Percentiles rank a stretch among this genome's conserved stretches.
Conservation (phyloP, 1,140 invertebrate genomes). For the Potamilus streckersoni region DNA sequence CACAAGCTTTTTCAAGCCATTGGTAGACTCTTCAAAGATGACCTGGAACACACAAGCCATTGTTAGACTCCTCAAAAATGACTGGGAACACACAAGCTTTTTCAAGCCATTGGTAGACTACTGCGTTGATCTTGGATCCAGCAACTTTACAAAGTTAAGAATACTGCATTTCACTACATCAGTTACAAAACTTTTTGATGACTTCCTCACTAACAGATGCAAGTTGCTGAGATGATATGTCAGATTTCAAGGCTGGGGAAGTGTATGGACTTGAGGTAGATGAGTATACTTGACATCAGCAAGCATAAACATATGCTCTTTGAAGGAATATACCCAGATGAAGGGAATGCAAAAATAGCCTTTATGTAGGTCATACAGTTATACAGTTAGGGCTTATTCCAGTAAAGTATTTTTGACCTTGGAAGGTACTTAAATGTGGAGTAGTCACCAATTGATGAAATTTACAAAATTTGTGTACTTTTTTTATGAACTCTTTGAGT, state of each 20-base stretch:
- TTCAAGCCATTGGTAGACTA: conserved; percentile 4
- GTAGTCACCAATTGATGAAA: too few relatives aligned
- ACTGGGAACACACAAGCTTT: conserved; percentile 5
- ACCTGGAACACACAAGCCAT: too few relatives aligned
- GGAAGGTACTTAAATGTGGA: too few relatives aligned
- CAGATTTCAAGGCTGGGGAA: neutral
- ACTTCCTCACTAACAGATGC: conserved; percentile 1
- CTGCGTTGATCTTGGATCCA: too few relatives aligned
- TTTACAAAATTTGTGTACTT: too few relatives aligned
- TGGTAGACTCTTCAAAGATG: too few relatives aligned
- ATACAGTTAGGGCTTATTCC: too few relatives aligned
- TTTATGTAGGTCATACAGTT: conserved; percentile 16
- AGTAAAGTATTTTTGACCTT: too few relatives aligned
- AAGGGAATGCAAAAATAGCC: neutral
- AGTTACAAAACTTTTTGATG: neutral
- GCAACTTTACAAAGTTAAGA: too few relatives aligned
- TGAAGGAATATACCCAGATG: neutral
- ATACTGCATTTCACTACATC: neutral
- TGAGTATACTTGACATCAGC: neutral
- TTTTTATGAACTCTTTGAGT: too few relatives aligned
- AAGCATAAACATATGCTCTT: neutral
- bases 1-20: too few relatives aligned
- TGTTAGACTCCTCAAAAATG: neutral
- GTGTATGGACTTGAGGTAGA: conserved; percentile 1
- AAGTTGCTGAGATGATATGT: neutral